Evolutionary conservation across 1,140 invertebrate species (phyloP), one percentile per base, ranked within the genome.

Genomic region (Trachymyrmex cornetzi): DNA sequence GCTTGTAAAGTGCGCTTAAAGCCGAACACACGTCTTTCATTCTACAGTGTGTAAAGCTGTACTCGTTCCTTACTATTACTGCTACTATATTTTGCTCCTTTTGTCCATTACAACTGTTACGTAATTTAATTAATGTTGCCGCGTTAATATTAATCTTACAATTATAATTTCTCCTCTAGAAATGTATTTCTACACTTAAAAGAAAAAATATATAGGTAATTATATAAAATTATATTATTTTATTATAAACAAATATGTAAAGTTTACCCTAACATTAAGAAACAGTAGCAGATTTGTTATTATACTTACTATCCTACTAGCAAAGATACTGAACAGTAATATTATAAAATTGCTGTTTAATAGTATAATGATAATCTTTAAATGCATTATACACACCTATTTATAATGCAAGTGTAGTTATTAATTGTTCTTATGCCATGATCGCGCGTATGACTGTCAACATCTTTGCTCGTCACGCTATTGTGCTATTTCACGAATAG

Each of bases 11-110:
- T 75, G 84, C 66, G 88, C 88, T 89, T 89, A 89, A 85, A 81
- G 88, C 88, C 30, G 85, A 89, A 89, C 84, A 87, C 84, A 82
- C 88, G 71, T 89, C 87, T 89, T 89, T 89, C 88, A 89, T 89
- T 85, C 48, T 85, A 50, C 64, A 89, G 34, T 59, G 22, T 59
- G 82, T 38, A 84, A 89, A 89, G 89, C 77, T 55, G 85, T 69
- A 77, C 81, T 72, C 79, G 77, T 89, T 89, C 72, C 85, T 80
- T 87, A 81, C 63, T 34, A 64, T 38, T 30, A 59, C 48, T 24
- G 34, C 22, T 16, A 11, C 81, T 34, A 50, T 22, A 71, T n/a
- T 27, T 81, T 11, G 19, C 24, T 11, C 16, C 24, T 59, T 75
- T 59, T 34, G 14, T 44, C 27, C 9, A 57, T 67, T 38, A 80